Conservation (phyloP, 2,888 invertebrate genomes). For the Dilophus febrilis region DNA sequence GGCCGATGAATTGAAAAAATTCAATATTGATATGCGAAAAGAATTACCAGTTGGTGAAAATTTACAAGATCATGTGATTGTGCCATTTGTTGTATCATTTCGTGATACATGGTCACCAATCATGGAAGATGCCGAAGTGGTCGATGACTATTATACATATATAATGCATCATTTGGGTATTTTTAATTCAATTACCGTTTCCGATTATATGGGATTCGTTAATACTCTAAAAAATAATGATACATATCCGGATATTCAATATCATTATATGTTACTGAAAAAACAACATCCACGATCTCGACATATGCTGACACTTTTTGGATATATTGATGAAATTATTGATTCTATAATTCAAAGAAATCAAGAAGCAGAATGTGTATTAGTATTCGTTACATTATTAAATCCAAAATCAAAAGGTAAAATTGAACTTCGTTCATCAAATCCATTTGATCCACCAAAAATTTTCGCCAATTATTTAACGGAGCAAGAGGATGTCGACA, state of each 20-base stretch:
- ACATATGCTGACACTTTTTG: slow-evolving; percentile 17
- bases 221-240: slow-evolving; percentile 27
- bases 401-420: slow-evolving; percentile 38
- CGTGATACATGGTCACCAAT: slow-evolving; percentile 17
- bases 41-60: slow-evolving; percentile 49
- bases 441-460: slow-evolving; percentile 40
- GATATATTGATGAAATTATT: slow-evolving; percentile 21
- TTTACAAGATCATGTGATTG: slow-evolving; percentile 44
- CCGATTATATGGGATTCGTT: slow-evolving; percentile 34
- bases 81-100: slow-evolving; percentile 25
- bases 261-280: slow-evolving; percentile 25
- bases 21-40: slow-evolving; percentile 36
- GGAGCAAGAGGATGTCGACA: slow-evolving; percentile 35
- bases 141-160: slow-evolving; percentile 28
- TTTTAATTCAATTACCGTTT: slow-evolving; percentile 28
- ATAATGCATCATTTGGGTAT: slow-evolving; percentile 30
- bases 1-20: slow-evolving; percentile 35
- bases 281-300: slow-evolving; percentile 18
- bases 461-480: slow-evolving; percentile 46
- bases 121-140: slow-evolving; percentile 18
- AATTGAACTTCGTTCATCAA: slow-evolving; percentile 33
- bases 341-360: slow-evolving; percentile 20
- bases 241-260: slow-evolving; percentile 35
- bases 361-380: slow-evolving; percentile 22
- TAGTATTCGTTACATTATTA: slow-evolving; percentile 27